Evolutionary conservation across 2,797 vertebrate genomes (phyloP).

Genomic region (Momotus momota): DNA sequence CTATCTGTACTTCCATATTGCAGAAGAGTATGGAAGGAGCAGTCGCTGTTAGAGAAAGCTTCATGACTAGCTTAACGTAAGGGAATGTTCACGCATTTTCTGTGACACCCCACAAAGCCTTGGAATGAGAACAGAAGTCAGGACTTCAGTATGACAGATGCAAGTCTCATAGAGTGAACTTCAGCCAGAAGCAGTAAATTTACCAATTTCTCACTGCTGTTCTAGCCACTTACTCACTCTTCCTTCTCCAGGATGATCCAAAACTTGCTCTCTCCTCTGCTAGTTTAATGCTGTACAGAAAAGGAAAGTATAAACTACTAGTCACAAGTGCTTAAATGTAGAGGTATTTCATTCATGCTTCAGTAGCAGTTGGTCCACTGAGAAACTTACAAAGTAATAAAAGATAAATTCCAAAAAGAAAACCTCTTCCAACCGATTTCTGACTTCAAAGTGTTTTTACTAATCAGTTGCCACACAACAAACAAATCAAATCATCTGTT

Average conservation of each 20-base stretch:
- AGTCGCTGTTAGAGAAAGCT: not conserved
- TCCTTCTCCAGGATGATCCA: not conserved
- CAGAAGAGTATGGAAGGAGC: not conserved
- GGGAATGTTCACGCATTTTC: not conserved
- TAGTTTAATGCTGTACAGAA: not conserved
- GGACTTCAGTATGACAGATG: not conserved
- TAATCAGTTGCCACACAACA: not conserved
- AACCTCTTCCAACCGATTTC: not conserved
- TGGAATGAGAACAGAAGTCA: not conserved
- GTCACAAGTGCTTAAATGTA: not conserved
- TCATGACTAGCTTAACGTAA: not conserved
- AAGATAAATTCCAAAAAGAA: not conserved
- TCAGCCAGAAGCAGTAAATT: not conserved
- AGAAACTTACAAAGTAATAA: not conserved
- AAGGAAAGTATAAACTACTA: not conserved
- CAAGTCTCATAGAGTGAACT: not conserved
- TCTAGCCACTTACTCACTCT: not conserved
- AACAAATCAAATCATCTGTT: not conserved
- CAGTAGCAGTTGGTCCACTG: not conserved
- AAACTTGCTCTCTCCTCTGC: not conserved
- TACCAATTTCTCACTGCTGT: not conserved
- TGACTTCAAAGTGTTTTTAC: not conserved
- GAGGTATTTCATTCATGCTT: not conserved
- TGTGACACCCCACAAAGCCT: not conserved
- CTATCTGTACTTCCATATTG: not conserved